Evolutionary conservation across 2,888 invertebrate species (phyloP).

Genomic region (Beris morrisii): DNA sequence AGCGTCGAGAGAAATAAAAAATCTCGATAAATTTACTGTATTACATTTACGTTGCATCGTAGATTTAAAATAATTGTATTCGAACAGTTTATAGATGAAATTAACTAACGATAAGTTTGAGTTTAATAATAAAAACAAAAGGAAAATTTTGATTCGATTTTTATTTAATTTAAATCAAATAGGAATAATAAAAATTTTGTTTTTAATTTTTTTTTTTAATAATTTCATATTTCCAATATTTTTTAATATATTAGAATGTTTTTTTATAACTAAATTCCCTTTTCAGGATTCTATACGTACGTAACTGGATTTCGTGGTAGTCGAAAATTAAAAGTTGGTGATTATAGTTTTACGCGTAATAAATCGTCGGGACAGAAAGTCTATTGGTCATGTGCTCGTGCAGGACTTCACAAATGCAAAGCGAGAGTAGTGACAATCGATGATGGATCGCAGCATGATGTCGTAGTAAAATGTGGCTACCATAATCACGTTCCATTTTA

Average conservation of each 20-base stretch:
- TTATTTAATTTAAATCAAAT: too few relatives aligned
- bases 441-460: constrained; percentile 48
- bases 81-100: too few relatives aligned
- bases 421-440: constrained; percentile 55
- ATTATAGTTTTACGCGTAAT: constrained; percentile 55
- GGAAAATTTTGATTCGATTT: too few relatives aligned
- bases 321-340: constrained; percentile 55
- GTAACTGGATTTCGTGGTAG: constrained; percentile 56
- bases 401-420: constrained; percentile 56
- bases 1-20: too few relatives aligned
- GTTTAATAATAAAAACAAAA: too few relatives aligned
- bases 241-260: neutral
- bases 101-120: too few relatives aligned
- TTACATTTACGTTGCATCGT: too few relatives aligned
- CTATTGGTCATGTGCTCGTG: constrained; percentile 57
- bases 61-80: too few relatives aligned
- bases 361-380: constrained; percentile 53
- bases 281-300: constrained; percentile 49
- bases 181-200: too few relatives aligned
- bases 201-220: too few relatives aligned
- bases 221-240: too few relatives aligned
- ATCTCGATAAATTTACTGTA: too few relatives aligned
- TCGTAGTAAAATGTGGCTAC: constrained; percentile 53
- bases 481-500: constrained; percentile 57
- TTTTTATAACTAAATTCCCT: constrained; percentile 22